Percentiles rank a stretch among this genome's conserved stretches.
Evolutionary conservation across 2,797 vertebrate genomes (phyloP).

Genomic region (Anguilla obscura): DNA sequence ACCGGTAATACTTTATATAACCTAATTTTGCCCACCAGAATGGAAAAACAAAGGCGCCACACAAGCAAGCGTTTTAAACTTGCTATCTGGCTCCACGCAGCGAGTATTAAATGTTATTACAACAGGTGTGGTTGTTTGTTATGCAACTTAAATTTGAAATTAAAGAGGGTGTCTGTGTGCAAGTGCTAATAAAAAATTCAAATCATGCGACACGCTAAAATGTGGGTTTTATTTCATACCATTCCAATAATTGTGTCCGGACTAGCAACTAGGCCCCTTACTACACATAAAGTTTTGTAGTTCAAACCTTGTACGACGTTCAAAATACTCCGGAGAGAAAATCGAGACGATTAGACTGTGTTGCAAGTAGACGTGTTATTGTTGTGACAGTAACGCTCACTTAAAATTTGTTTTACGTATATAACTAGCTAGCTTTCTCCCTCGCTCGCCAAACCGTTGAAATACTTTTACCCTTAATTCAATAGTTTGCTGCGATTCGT

Average conservation of each 20-base stretch:
- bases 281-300: slow-evolving; percentile 22
- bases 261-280: background rate
- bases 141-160: background rate
- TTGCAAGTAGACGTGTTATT: background rate
- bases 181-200: background rate
- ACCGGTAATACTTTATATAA: background rate
- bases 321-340: slow-evolving; percentile 55
- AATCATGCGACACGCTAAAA: background rate
- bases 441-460: background rate
- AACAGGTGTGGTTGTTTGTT: background rate
- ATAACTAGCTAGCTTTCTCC: background rate
- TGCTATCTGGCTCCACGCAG: slow-evolving; percentile 51
- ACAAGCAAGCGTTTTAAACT: background rate
- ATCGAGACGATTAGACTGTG: background rate
- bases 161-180: background rate
- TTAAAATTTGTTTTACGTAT: background rate
- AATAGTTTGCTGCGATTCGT: background rate
- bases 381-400: background rate
- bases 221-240: background rate
- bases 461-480: background rate
- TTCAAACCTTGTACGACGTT: slow-evolving; percentile 29
- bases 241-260: background rate
- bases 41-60: background rate
- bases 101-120: slow-evolving; percentile 31
- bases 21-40: background rate